These are phyloP conservation scores for Chalcosyrphus nemorum DNA, from an alignment of 2,888 invertebrate genomes.

Conservation along the genomic window DNA sequence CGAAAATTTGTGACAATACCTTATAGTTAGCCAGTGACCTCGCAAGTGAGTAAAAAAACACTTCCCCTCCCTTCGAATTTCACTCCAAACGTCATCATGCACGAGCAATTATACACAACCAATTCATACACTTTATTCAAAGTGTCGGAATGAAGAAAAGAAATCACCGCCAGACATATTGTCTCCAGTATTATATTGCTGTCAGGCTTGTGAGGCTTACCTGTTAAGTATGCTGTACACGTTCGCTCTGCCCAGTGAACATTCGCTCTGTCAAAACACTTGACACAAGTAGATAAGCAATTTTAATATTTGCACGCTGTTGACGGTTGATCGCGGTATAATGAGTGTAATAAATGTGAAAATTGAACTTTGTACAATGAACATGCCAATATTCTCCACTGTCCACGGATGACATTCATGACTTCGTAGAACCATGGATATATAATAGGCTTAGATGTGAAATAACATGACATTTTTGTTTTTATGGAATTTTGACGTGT, in stretches of 20 bases:
- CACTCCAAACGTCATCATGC: no score
- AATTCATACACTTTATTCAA: not conserved
- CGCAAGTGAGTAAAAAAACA: no score
- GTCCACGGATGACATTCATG: no score
- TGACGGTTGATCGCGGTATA: conserved; percentile 17
- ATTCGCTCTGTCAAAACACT: conserved; percentile 27
- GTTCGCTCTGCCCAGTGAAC: conserved; percentile 32
- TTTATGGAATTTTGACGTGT: no score
- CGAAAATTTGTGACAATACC: no score
- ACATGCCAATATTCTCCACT: no score
- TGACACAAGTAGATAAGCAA: conserved; percentile 40
- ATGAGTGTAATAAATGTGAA: conserved; percentile 1
- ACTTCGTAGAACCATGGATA: no score
- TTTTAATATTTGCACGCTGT: conserved; percentile 41
- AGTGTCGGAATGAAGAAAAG: conserved; percentile 36
- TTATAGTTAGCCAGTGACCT: no score
- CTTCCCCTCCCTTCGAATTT: no score
- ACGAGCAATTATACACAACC: not conserved
- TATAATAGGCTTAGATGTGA: no score
- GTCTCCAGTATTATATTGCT: conserved; percentile 62
- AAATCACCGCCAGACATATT: conserved; percentile 65
- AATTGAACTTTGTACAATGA: not conserved
- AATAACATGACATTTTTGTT: no score
- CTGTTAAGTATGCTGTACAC: conserved; percentile 53
- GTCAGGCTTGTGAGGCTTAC: conserved; percentile 55